A percentile compares a stretch with the other conserved stretches of the same genome.
Evolutionary conservation across 2,888 invertebrate species (phyloP).

Genomic region (Mythimna pallens): DNA sequence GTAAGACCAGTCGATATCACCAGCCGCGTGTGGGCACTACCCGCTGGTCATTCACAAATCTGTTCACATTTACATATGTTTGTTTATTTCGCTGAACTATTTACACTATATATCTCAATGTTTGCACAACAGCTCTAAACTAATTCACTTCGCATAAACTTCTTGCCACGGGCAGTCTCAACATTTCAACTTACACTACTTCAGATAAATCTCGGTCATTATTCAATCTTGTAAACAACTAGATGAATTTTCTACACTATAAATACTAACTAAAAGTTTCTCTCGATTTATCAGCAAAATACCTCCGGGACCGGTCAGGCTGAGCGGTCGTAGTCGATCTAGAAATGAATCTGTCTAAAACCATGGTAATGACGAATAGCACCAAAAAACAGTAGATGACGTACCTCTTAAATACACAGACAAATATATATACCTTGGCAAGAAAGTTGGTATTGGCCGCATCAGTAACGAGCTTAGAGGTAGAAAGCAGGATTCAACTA

Average conservation of each 20-base stretch:
- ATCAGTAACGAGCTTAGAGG: too few species aligned
- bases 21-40: neutral
- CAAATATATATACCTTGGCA: too few species aligned
- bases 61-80: conserved; percentile 9
- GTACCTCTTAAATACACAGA: too few species aligned
- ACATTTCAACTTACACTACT: conserved; percentile 4
- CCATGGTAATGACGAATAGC: too few species aligned
- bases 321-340: too few species aligned
- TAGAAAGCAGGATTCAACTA: too few species aligned
- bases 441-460: too few species aligned
- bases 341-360: too few species aligned
- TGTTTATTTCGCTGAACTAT: conserved; percentile 6
- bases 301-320: too few species aligned
- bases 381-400: too few species aligned
- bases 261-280: neutral
- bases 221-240: conserved; percentile 8
- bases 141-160: conserved; percentile 24
- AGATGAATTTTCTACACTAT: neutral
- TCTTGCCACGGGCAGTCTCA: neutral
- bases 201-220: neutral
- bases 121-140: conserved; percentile 24
- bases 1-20: neutral
- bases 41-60: too few species aligned
- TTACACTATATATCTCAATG: conserved; percentile 9
- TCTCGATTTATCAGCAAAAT: neutral